Conservation (phyloP, 2,797 vertebrate genomes). For the Tenualosa ilisha region DNA sequence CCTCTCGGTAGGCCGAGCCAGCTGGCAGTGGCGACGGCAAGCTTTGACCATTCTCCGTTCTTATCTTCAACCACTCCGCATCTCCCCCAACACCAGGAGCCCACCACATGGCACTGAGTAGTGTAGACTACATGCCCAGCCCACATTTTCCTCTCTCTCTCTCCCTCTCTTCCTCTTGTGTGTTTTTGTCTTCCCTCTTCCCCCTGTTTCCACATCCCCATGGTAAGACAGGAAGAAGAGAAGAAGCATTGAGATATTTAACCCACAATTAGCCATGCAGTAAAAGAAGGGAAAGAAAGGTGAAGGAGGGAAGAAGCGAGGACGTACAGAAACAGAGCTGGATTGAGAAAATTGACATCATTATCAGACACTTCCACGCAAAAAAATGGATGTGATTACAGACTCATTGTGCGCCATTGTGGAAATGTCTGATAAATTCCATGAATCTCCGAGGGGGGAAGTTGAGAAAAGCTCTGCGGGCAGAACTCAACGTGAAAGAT, state of each 20-base stretch:
- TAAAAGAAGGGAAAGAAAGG: slow-evolving; percentile 50
- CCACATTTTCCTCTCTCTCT: background rate
- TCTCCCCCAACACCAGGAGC: slow-evolving; percentile 45
- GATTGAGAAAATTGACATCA: slow-evolving; percentile 61
- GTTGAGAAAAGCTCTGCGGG: slow-evolving; percentile 23
- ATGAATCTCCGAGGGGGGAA: slow-evolving; percentile 34
- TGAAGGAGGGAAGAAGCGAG: slow-evolving; percentile 33
- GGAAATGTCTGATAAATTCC: slow-evolving; percentile 31
- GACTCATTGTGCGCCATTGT: slow-evolving; percentile 46
- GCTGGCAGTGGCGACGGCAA: slow-evolving; percentile 29
- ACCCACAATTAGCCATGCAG: slow-evolving; percentile 63
- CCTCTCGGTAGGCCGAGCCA: slow-evolving; percentile 2
- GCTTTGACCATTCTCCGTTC: slow-evolving; percentile 36
- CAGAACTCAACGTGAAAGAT: slow-evolving; percentile 34
- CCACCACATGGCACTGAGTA: slow-evolving; percentile 38
- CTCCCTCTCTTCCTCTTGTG: background rate
- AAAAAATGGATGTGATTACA: slow-evolving; percentile 35
- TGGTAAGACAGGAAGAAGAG: slow-evolving; percentile 44
- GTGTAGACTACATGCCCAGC: background rate
- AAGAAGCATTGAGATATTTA: slow-evolving; percentile 60
- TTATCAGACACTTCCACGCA: slow-evolving; percentile 53
- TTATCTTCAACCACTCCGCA: slow-evolving; percentile 7
- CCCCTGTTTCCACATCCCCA: slow-evolving; percentile 46
- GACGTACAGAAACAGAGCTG: slow-evolving; percentile 36
- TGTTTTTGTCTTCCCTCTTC: slow-evolving; percentile 12